These are phyloP conservation scores for Grammomys dolichurus DNA, from an alignment of 2,113 vertebrate species.

Conservation along the genomic window DNA sequence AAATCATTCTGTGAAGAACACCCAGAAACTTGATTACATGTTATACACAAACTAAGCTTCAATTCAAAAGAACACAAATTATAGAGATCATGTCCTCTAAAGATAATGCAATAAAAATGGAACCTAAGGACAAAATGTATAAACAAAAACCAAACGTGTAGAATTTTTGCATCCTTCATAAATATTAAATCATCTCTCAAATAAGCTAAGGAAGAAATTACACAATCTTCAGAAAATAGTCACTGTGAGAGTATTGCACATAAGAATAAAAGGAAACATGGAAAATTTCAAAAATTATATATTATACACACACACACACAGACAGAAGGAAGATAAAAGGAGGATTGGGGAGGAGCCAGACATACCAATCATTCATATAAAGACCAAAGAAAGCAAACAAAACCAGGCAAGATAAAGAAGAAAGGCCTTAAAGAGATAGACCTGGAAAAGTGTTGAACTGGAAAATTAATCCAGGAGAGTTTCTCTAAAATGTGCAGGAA, in stretches of 20 bases:
- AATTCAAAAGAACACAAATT: constrained; percentile 39
- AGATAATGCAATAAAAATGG: constrained; percentile 14
- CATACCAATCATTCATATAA: constrained; percentile 1
- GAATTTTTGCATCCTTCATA: neutral
- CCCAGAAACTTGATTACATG: constrained; percentile 27
- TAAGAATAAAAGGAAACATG: neutral
- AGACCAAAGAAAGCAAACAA: neutral
- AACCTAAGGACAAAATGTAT: constrained; percentile 45
- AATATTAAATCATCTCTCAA: constrained; percentile 17
- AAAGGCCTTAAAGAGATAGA: neutral
- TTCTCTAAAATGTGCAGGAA: neutral
- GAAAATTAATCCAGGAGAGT: neutral
- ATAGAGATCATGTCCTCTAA: constrained; percentile 8
- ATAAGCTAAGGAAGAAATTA: constrained; percentile 7
- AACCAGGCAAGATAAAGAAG: constrained; percentile 1
- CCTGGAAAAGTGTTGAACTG: neutral
- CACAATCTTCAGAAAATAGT: constrained; percentile 44
- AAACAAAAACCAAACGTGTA: neutral
- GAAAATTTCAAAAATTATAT: neutral
- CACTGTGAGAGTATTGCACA: neutral
- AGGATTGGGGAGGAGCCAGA: accelerated
- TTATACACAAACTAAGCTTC: constrained; percentile 40
- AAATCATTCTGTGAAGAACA: neutral
- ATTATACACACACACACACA: neutral
- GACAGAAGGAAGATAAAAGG: neutral